These are phyloP conservation scores for Nomia melanderi DNA, from an alignment of 1,140 invertebrate species.

Conservation along the genomic window DNA sequence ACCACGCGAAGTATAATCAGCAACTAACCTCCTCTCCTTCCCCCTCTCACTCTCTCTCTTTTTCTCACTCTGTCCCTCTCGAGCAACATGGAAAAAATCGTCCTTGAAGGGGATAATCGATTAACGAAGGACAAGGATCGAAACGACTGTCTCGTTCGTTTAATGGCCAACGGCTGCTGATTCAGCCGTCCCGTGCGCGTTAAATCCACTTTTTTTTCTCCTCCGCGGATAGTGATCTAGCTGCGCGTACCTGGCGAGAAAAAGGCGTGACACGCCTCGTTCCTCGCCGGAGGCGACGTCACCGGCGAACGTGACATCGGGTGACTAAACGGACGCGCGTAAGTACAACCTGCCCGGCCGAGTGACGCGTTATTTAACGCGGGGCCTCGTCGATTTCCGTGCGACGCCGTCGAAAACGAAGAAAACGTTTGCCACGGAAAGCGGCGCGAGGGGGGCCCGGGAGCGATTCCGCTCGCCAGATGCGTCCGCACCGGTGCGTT, in stretches of 20 bases:
- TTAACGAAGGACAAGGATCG: background rate
- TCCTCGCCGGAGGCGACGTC: background rate
- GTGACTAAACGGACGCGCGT: background rate
- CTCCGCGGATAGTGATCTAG: background rate
- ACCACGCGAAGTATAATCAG: too few relatives aligned
- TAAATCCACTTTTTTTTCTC: background rate
- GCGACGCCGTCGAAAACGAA: constrained; percentile 43
- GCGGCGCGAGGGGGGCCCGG: constrained; percentile 24
- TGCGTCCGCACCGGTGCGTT: constrained; percentile 69
- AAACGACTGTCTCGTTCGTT: background rate
- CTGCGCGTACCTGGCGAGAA: background rate
- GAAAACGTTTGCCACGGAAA: constrained; percentile 51
- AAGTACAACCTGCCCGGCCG: constrained; percentile 41
- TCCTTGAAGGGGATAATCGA: background rate
- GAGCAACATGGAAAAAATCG: too few relatives aligned
- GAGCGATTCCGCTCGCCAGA: constrained; percentile 75
- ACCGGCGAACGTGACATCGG: background rate
- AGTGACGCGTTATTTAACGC: constrained; percentile 43
- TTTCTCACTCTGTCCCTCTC: too few relatives aligned
- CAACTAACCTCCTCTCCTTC: too few relatives aligned
- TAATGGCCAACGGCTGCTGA: background rate
- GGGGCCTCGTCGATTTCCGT: constrained; percentile 61
- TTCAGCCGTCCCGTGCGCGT: background rate
- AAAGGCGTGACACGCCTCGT: background rate
- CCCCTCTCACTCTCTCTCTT: too few relatives aligned